Conservation (phyloP, 2,888 invertebrate genomes). For the Microctonus hyperodae region DNA sequence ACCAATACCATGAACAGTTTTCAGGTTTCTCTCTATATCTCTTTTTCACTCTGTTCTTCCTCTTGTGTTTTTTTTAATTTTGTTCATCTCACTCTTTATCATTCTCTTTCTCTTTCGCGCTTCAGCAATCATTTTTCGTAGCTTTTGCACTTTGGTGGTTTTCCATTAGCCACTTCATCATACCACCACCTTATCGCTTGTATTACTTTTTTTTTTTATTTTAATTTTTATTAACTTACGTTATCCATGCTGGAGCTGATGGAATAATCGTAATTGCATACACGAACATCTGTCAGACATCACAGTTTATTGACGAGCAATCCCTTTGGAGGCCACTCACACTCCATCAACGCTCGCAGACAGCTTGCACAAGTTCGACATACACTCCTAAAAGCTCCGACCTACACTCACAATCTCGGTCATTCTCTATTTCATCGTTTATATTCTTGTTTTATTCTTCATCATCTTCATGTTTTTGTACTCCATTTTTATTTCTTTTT, state of each 20-base stretch:
- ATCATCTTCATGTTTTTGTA: not conserved
- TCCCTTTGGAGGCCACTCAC: slow-evolving; percentile 23
- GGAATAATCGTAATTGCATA: slow-evolving; percentile 41
- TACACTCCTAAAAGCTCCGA: slow-evolving; percentile 32
- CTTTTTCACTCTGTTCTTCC: not conserved
- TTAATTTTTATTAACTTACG: slow-evolving; percentile 27
- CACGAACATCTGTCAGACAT: slow-evolving; percentile 31
- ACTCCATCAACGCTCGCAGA: slow-evolving; percentile 38
- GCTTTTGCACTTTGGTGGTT: slow-evolving; percentile 14
- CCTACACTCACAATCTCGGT: slow-evolving; percentile 13
- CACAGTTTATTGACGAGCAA: slow-evolving; percentile 24
- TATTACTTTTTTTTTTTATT: slow-evolving; percentile 24
- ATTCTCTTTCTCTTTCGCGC: slow-evolving; percentile 12
- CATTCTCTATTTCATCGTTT: slow-evolving; percentile 20
- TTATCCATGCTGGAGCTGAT: slow-evolving; percentile 36
- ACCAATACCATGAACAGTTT: slow-evolving; percentile 26
- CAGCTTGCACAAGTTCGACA: slow-evolving; percentile 33
- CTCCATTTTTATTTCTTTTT: not conserved
- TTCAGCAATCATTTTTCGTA: not conserved
- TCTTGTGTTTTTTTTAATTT: slow-evolving; percentile 1
- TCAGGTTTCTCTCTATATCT: slow-evolving; percentile 11
- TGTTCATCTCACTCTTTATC: slow-evolving; percentile 9
- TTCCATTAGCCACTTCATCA: slow-evolving; percentile 19
- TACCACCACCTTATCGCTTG: slow-evolving; percentile 3
- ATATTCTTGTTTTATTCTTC: too few relatives aligned